A percentile compares a stretch with the other conserved stretches of the same genome.
These are phyloP conservation scores for Aplochiton taeniatus DNA, from an alignment of 2,797 vertebrate genomes.

Conservation along the genomic window DNA sequence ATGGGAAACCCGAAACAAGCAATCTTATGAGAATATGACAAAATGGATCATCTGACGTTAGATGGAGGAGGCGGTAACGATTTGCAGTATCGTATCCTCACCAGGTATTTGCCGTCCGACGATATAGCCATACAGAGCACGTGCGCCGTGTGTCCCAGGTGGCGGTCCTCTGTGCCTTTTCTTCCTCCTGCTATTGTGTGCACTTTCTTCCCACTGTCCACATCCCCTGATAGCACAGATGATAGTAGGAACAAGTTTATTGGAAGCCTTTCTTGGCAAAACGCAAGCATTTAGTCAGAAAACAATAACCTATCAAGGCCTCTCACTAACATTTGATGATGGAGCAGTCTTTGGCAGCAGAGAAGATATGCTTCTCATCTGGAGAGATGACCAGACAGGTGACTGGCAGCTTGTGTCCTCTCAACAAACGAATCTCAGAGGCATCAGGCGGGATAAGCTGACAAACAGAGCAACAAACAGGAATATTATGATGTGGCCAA, in stretches of 20 bases:
- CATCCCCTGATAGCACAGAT: constrained; percentile 79
- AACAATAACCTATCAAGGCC: no score
- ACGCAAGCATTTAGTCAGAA: background rate
- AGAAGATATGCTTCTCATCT: constrained; percentile 89
- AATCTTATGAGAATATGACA: no score
- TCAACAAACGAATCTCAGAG: constrained; percentile 81
- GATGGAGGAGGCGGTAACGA: background rate
- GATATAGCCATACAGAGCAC: constrained; percentile 92
- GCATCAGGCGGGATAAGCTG: constrained; percentile 83
- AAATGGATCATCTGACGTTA: no score
- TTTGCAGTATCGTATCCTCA: constrained; percentile 50
- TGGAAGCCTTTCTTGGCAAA: background rate
- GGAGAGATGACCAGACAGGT: constrained; percentile 90
- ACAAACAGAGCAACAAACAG: constrained; percentile 16
- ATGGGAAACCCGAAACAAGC: no score
- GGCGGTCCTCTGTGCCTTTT: constrained; percentile 81
- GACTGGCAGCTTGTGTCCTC: constrained; percentile 90
- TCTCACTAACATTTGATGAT: constrained; percentile 90
- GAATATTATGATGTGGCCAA: background rate
- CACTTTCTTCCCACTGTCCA: constrained; percentile 86
- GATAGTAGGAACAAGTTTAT: background rate
- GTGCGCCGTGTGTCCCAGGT: constrained; percentile 84
- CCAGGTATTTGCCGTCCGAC: constrained; percentile 93
- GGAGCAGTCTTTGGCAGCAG: constrained; percentile 91
- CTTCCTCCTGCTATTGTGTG: constrained; percentile 82